Evolutionary conservation across 37 sponge, comb jelly and placozoan genomes (phyloP), one percentile per base, ranked within the genome.

Genomic region (Amphimedon queenslandica): DNA sequence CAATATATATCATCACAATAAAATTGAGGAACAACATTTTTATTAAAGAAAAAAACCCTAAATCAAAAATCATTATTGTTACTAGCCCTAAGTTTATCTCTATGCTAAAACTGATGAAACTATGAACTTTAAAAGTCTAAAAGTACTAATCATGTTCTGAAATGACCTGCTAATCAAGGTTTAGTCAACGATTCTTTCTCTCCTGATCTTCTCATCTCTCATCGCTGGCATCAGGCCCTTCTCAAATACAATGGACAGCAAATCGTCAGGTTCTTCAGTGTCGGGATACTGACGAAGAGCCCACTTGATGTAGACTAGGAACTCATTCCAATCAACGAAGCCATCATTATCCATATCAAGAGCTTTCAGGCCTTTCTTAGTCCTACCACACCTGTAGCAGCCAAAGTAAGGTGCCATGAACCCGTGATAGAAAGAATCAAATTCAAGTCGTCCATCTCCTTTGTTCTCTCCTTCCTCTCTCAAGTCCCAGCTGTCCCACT

Each of bases 381-480:
- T 82, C 33, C 75, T 72, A 41, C 2, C 58, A 31, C 94, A 93
- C 16, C 83, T 66, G 77, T 84, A 93, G 83, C 92, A 92, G 42
- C 92, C 92, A 76, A 92, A 83, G 81, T 92, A 92, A 20, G 92
- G 86, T 34, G 81, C 79, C 93, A 92, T 87, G 79, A 92, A 92
- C 10, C 85, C 88, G 40, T 80, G 57, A 75, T 93, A 93, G 86
- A 93, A 93, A 47, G 74, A 69, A 64, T 88, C 83, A 66, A 88
- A 93, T 33, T 78, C 57, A 24, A 93, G 42, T 40, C 79, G 63
- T 35, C 77, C 74, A 67, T 94, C 90, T 10, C 69, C 58, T 51
- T 77, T 0, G 27, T n/a, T 25, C 21, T 60, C 27, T 6, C 18
- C 69, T 42, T 73, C 79, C 2, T 91, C 92, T 11, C 40, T 37